Conservation (phyloP, 2,888 invertebrate genomes). For the Lithophane socia region DNA sequence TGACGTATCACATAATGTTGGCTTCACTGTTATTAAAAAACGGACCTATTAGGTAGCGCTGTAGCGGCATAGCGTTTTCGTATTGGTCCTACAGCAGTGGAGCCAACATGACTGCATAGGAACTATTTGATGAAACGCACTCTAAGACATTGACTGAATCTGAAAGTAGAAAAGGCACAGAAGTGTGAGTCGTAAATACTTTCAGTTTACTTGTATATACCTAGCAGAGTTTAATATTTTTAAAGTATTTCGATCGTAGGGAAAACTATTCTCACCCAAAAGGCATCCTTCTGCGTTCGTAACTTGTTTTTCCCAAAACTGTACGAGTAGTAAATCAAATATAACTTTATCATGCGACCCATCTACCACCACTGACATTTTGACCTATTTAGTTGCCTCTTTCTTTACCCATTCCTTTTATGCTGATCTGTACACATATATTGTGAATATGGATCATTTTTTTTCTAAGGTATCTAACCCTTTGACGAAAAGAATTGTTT, state of each 20-base stretch:
- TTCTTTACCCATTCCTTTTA: conserved; percentile 7
- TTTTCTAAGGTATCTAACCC: no score
- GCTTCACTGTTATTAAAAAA: no score
- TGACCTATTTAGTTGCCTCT: conserved; percentile 17
- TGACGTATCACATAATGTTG: no score
- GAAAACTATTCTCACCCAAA: background rate
- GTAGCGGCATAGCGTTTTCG: no score
- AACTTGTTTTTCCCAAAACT: conserved; percentile 25
- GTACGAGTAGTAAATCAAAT: conserved; percentile 39
- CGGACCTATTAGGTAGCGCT: no score
- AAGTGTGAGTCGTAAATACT: background rate
- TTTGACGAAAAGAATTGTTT: background rate
- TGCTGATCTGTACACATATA: conserved; percentile 1
- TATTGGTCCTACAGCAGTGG: no score
- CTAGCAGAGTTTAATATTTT: background rate
- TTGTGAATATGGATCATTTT: background rate
- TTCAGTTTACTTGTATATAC: background rate
- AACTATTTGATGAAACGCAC: no score
- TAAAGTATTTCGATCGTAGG: background rate
- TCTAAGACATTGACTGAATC: no score
- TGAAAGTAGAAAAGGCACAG: no score
- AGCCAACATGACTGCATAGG: no score
- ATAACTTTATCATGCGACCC: conserved; percentile 28
- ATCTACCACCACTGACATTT: conserved; percentile 20
- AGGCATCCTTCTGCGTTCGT: background rate